phyloP scores from a whole-genome alignment of 2,113 vertebrate genomes.

The Bostrychus sinensis region DNA sequence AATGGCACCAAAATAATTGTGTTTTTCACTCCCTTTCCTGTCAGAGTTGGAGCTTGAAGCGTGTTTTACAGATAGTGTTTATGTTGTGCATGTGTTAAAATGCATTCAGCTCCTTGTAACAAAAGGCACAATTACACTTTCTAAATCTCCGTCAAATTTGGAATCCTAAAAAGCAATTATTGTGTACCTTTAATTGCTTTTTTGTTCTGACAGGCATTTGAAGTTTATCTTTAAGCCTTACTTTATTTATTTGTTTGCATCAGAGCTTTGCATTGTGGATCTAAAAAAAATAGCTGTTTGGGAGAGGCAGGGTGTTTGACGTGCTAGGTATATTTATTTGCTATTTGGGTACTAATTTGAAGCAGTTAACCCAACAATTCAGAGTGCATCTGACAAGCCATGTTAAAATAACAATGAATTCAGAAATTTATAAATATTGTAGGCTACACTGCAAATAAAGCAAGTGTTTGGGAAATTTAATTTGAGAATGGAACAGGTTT shows the following conservation, averaged over 20 bases:
- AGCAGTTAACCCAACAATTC: slow-evolving; percentile 1
- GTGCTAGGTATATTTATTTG: not conserved
- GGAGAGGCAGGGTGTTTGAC: not conserved
- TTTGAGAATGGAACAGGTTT: too few species aligned
- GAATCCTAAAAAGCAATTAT: slow-evolving; percentile 19
- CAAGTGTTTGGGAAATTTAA: too few species aligned
- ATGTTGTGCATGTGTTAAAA: slow-evolving; percentile 18
- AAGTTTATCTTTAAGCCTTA: not conserved
- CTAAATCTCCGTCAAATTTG: not conserved
- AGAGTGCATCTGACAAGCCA: too few species aligned
- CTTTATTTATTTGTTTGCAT: slow-evolving; percentile 4
- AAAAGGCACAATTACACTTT: too few species aligned
- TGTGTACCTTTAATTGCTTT: slow-evolving; percentile 13
- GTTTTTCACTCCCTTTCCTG: slow-evolving; percentile 8
- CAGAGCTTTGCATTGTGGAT: slow-evolving; percentile 1
- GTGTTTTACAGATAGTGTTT: slow-evolving; percentile 16
- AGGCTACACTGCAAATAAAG: too few species aligned
- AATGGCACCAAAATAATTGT: slow-evolving; percentile 10
- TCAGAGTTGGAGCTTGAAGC: slow-evolving; percentile 1
- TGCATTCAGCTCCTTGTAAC: not conserved
- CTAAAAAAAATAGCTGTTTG: not conserved
- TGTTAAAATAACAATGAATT: too few species aligned
- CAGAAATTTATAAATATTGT: too few species aligned
- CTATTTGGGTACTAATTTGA: not conserved
- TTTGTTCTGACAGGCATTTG: not conserved